Evolutionary conservation across 2,888 invertebrate species (phyloP).

Genomic region (Cosmopolites sordidus): DNA sequence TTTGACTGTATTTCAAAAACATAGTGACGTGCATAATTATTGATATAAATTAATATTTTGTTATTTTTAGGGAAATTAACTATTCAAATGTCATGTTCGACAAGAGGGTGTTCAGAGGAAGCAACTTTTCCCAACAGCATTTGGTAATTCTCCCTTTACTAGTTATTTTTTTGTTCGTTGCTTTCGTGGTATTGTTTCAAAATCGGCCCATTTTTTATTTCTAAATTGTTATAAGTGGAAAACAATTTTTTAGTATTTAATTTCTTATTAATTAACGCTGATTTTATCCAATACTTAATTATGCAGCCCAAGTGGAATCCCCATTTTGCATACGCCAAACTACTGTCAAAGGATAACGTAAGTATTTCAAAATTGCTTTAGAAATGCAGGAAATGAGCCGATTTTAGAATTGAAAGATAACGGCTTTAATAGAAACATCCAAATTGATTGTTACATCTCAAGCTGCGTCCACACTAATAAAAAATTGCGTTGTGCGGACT

Average conservation of each 20-base stretch:
- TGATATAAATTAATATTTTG: not conserved
- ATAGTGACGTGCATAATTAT: no score
- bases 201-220: slow-evolving; percentile 35
- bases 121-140: slow-evolving; percentile 61
- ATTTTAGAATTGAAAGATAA: no score
- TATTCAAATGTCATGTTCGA: slow-evolving; percentile 89
- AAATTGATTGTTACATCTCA: no score
- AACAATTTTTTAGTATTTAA: no score
- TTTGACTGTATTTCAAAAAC: no score
- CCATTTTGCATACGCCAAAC: slow-evolving; percentile 55
- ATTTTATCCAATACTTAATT: no score
- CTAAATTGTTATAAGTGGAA: no score
- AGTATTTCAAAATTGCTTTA: slow-evolving; percentile 15
- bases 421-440: no score
- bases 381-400: slow-evolving; percentile 25
- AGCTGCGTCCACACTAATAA: no score
- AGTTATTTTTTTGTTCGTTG: not conserved
- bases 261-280: no score
- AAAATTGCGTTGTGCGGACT: no score
- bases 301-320: slow-evolving; percentile 54
- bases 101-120: slow-evolving; percentile 78
- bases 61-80: slow-evolving; percentile 20
- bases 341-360: slow-evolving; percentile 45
- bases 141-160: slow-evolving; percentile 35
- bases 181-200: slow-evolving; percentile 5